phyloP scores from a whole-genome alignment of 2,888 invertebrate genomes.

The Mesorhabditis spiculigera region DNA sequence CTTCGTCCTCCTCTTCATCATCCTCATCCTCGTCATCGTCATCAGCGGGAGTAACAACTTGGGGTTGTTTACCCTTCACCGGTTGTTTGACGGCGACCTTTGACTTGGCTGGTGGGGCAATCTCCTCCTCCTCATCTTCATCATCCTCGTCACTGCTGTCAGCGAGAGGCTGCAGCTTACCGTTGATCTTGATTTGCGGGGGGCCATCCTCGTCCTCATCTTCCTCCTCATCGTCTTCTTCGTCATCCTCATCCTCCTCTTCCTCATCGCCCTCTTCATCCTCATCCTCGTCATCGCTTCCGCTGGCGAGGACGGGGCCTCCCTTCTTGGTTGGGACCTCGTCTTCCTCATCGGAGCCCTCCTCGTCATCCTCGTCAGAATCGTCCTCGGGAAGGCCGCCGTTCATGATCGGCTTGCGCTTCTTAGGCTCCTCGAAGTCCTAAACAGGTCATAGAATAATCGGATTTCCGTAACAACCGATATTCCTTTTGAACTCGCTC shows the following conservation, averaged over 20 bases:
- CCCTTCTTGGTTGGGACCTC: too few species aligned
- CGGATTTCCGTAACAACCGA: too few species aligned
- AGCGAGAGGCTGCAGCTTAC: conserved; percentile 17
- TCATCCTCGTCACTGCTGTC: conserved; percentile 22
- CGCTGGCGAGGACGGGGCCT: too few species aligned
- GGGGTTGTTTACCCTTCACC: conserved; percentile 4
- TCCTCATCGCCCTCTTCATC: conserved; percentile 13
- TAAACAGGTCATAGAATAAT: too few species aligned
- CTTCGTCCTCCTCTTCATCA: conserved; percentile 26
- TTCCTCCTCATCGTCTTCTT: conserved; percentile 22
- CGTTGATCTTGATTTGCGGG: not conserved
- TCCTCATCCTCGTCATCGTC: conserved; percentile 30
- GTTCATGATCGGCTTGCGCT: not conserved
- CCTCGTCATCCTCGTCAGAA: conserved; percentile 16
- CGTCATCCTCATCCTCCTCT: conserved; percentile 7
- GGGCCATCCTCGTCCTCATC: conserved; percentile 13
- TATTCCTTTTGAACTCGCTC: too few species aligned
- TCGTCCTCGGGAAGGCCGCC: conserved; percentile 8
- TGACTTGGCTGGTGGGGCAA: not conserved
- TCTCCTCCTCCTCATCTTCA: conserved; percentile 21
- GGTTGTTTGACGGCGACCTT: not conserved
- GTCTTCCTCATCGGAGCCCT: too few species aligned
- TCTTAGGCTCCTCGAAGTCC: too few species aligned
- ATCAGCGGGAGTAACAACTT: conserved; percentile 8
- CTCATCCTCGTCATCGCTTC: conserved; percentile 21